Conservation (phyloP, 92 coral and sea anemone species). For the Porites evermanni region DNA sequence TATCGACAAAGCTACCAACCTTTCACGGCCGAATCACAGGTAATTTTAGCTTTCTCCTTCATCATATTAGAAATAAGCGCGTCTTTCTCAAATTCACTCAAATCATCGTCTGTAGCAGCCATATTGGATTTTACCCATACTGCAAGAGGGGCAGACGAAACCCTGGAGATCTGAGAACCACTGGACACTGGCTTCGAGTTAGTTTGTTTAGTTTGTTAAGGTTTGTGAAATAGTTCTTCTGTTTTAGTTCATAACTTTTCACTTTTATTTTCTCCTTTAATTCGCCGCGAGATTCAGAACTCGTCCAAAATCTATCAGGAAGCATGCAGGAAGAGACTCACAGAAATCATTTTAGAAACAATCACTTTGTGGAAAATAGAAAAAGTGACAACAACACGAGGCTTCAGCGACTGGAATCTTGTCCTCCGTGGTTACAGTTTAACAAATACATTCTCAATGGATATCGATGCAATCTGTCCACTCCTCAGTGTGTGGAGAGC, state of each 20-base stretch:
- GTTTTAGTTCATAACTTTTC: too few relatives aligned
- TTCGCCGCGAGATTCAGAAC: too few relatives aligned
- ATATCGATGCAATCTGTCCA: conserved; percentile 78
- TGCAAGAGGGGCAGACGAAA: not conserved
- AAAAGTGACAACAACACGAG: not conserved
- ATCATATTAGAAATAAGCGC: conserved; percentile 84
- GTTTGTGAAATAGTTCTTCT: not conserved
- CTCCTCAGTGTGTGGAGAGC: conserved; percentile 79
- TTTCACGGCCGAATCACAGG: conserved; percentile 81
- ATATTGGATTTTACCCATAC: conserved; percentile 61
- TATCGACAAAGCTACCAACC: conserved; percentile 34
- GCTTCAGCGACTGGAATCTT: conserved; percentile 30
- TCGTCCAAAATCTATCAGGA: not conserved
- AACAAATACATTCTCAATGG: conserved; percentile 82
- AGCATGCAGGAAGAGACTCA: conserved; percentile 53
- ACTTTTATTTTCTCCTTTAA: too few relatives aligned
- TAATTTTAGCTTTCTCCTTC: conserved; percentile 82
- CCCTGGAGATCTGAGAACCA: conserved; percentile 10
- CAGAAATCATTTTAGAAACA: not conserved
- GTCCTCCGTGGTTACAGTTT: conserved; percentile 87
- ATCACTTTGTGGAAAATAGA: conserved; percentile 4
- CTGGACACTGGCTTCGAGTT: not conserved
- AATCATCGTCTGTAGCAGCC: conserved; percentile 40
- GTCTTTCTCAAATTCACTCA: conserved; percentile 59
- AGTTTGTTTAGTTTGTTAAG: not conserved